Evolutionary conservation across 2,888 invertebrate genomes (phyloP).

Genomic region (Leucophenga montana): DNA sequence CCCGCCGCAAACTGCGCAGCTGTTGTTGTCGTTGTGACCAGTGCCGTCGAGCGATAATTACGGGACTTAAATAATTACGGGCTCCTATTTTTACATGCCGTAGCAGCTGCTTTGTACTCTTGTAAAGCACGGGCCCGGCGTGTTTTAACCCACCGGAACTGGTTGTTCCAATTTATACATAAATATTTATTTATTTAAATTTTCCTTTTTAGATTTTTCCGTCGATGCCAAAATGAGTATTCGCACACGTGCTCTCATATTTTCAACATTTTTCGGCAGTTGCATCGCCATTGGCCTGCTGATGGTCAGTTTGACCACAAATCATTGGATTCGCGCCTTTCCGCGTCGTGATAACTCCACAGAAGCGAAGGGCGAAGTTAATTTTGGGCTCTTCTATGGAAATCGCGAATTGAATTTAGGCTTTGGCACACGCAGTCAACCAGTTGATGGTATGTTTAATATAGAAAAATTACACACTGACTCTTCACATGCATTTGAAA

Average conservation of each 20-base stretch:
- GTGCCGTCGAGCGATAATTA: no score
- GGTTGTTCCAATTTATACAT: no score
- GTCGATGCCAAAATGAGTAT: slow-evolving; percentile 75
- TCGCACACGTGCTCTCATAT: slow-evolving; percentile 81
- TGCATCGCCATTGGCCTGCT: slow-evolving; percentile 82
- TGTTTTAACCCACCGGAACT: no score
- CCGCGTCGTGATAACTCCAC: slow-evolving; percentile 76
- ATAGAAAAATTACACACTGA: background rate
- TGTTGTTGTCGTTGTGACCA: no score
- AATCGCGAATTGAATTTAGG: slow-evolving; percentile 86
- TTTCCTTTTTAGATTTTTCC: background rate
- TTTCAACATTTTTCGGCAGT: slow-evolving; percentile 84
- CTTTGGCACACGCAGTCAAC: slow-evolving; percentile 84
- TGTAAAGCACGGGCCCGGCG: no score
- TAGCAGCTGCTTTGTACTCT: no score
- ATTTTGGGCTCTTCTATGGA: slow-evolving; percentile 91
- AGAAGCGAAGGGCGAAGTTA: slow-evolving; percentile 79
- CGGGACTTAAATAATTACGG: no score
- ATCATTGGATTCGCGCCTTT: slow-evolving; percentile 83
- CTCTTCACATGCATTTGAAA: background rate
- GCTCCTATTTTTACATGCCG: no score
- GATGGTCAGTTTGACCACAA: slow-evolving; percentile 83
- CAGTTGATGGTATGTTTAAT: slow-evolving; percentile 80
- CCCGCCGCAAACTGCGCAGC: background rate
- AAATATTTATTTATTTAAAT: background rate